These are phyloP conservation scores for Sinocyclocheilus grahami DNA, from an alignment of 2,113 vertebrate genomes.

Conservation along the genomic window DNA sequence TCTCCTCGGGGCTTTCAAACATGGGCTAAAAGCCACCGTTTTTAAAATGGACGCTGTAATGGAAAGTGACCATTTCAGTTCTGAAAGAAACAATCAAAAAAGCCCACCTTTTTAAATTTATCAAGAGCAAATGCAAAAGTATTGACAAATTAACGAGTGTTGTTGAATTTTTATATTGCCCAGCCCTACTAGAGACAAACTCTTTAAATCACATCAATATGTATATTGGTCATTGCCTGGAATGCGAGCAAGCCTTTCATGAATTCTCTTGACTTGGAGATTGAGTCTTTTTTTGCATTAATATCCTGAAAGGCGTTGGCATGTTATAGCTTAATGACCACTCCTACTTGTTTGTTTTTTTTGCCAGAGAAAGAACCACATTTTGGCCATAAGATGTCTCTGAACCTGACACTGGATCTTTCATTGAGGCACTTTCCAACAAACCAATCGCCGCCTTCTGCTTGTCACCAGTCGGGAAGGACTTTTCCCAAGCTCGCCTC, in stretches of 20 bases:
- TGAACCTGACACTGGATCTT: neutral
- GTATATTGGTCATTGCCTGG: neutral
- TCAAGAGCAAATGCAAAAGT: neutral
- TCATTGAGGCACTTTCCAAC: neutral
- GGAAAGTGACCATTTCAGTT: neutral
- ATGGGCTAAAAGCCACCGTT: neutral
- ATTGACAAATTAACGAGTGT: neutral
- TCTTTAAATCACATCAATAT: neutral
- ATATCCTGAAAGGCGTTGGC: conserved; percentile 3
- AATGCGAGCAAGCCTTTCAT: neutral
- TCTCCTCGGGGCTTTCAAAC: neutral
- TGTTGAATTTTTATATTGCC: neutral
- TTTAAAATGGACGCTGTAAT: conserved; percentile 15
- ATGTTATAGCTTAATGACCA: conserved; percentile 12
- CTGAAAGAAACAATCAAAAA: neutral
- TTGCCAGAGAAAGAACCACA: neutral
- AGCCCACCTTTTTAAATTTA: neutral
- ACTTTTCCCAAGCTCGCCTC: conserved; percentile 1
- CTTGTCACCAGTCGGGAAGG: neutral
- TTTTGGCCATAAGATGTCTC: neutral
- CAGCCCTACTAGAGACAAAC: neutral
- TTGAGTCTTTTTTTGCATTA: conserved; percentile 30
- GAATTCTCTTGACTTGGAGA: neutral
- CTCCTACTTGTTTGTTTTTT: conserved; percentile 1
- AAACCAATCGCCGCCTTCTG: neutral